Conservation (phyloP, 53 echinoderm and acorn worm species). For the Echinarachnius parma region DNA sequence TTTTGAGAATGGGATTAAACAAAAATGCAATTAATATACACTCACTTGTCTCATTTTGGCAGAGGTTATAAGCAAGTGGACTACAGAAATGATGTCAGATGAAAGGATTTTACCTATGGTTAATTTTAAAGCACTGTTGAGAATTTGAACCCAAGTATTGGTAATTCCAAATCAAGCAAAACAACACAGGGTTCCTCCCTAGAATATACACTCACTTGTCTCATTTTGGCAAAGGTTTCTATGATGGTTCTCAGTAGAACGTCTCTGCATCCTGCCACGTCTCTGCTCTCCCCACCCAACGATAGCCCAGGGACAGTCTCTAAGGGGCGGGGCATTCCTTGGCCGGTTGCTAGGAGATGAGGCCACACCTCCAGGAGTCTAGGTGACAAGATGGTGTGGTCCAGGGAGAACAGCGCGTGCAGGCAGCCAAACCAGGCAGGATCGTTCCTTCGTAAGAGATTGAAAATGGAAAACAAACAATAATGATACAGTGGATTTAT, state of each 20-base stretch:
- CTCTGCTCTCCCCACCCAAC: not conserved
- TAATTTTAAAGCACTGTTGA: too few relatives aligned
- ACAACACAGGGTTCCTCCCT: too few relatives aligned
- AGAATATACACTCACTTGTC: conserved; percentile 69
- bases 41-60: conserved; percentile 67
- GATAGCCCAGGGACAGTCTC: not conserved
- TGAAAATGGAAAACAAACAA: too few relatives aligned
- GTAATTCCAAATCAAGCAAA: too few relatives aligned
- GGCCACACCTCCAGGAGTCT: conserved; percentile 44
- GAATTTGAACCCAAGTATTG: too few relatives aligned
- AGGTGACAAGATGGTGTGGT: conserved; percentile 59
- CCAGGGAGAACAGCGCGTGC: conserved; percentile 50
- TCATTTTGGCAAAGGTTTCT: conserved; percentile 54
- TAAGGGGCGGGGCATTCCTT: not conserved
- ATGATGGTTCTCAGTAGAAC: conserved; percentile 45
- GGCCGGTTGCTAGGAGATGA: conserved; percentile 34
- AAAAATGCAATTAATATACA: too few relatives aligned
- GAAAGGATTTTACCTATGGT: too few relatives aligned
- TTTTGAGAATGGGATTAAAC: too few relatives aligned
- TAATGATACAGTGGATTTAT: too few relatives aligned
- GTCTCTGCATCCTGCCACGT: conserved; percentile 13
- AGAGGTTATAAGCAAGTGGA: too few relatives aligned
- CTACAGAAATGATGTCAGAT: too few relatives aligned
- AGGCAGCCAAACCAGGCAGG: conserved; percentile 56
- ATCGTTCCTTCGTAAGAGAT: too few relatives aligned